Base-by-base conservation (phyloP, 2,113 vertebrate genomes). In the Uria lomvia region DNA sequence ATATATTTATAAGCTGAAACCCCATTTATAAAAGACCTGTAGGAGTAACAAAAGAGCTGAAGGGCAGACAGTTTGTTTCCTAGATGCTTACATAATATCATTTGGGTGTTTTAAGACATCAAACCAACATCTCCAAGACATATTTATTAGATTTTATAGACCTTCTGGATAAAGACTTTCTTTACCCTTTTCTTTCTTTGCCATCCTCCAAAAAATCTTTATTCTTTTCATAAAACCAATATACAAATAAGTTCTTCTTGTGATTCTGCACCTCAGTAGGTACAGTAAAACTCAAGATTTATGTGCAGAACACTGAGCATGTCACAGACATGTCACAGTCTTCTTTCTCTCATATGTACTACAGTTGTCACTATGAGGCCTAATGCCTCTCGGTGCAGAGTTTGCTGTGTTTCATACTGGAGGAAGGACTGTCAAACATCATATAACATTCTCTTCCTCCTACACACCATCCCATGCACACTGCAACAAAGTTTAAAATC, bases 391-490 rank as follows among this genome's bases (percentile, higher is more conserved):
- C 24, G 43, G 5, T 59, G 20, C 15, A 36, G 5, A 15, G 3
- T 47, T 59, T 59, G 5, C 6, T 30, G 4, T 26, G 10, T 56
- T 83, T 52, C 27, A 17, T 14, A 77, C 4, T 10, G 2, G 9
- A 73, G 8, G 6, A 56, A 53, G 15, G n/a, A 47, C 15, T 81
- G 12, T 55, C 29, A 72, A 50, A 52, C 5, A 17, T 16, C 32
- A 15, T 20, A 27, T 6, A 53, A 3, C 9, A 47, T 49, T 34
- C 5, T 1, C 6, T 49, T 34, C 5, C 2, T 6, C 13, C 4
- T 30, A 26, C 24, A 43, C 11, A 34, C 3, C 40, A 21, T 10
- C 15, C 9, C 6, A 26, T 32, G 43, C 9, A 62, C 19, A 45
- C 16, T 22, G 5, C 15, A 70, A 14, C 2, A 8, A 81, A 81